These are phyloP conservation scores for Madoqua kirkii DNA, from an alignment of 2,113 vertebrate genomes.

Conservation along the genomic window DNA sequence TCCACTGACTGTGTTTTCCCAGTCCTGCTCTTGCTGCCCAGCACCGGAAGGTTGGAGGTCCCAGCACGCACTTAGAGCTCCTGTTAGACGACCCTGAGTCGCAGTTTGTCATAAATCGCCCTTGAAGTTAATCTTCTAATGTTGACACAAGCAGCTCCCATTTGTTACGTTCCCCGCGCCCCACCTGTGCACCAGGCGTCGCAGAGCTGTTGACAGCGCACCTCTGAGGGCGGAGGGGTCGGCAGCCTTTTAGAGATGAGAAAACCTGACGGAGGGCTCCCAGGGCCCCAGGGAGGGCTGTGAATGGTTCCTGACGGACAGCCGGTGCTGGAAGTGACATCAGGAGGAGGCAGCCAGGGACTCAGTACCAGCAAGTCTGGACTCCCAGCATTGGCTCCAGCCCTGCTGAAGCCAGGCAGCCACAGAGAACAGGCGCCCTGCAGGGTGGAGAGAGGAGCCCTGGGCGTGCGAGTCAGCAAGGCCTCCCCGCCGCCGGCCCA, in stretches of 20 bases:
- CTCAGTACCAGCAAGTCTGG: not conserved
- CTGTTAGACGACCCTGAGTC: not conserved
- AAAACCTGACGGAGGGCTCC: fast-evolving
- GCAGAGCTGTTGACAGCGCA: fast-evolving
- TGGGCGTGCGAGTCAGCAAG: fast-evolving
- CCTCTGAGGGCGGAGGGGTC: fast-evolving
- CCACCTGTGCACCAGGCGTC: fast-evolving
- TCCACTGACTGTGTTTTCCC: not conserved
- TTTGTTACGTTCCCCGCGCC: fast-evolving
- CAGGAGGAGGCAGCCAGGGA: not conserved
- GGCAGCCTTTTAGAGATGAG: not conserved
- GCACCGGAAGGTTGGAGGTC: not conserved
- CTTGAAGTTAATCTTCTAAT: not conserved
- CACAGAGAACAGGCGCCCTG: fast-evolving
- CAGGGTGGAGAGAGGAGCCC: fast-evolving
- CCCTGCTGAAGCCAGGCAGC: not conserved
- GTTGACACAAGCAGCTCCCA: no score
- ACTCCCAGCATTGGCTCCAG: fast-evolving
- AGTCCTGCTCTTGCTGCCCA: not conserved
- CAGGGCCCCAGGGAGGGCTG: fast-evolving
- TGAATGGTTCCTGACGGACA: fast-evolving
- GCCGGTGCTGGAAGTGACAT: not conserved
- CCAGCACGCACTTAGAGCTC: not conserved
- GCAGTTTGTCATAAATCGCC: not conserved
- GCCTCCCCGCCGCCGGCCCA: fast-evolving